Base-by-base conservation (phyloP, 2,888 invertebrate species). In the Diachrysia chrysitis region DNA sequence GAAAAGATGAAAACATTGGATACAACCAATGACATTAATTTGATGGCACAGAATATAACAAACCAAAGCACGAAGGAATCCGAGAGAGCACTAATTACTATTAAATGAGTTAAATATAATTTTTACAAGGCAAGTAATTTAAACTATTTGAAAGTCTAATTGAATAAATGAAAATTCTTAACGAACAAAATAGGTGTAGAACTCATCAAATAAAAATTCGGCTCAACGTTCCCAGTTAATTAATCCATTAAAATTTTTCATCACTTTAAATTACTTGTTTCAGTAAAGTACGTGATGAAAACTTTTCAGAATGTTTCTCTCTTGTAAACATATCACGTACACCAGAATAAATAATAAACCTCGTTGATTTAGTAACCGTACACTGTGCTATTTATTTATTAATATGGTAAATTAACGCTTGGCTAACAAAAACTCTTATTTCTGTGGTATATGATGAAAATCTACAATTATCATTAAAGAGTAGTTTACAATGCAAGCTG, bases 201-300 rank as follows among this genome's bases (percentile, higher is more conserved):
- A 83, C 85, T 86, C 86, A 85, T 89, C 86, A 86, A 89, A 90
- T 91, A 90, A 86, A 89, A 88, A 90, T 87, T 90, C 85, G 81
- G 79, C 84, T 82, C 86, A 73, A 83, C 88, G 87, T 88, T 87
- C 83, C 81, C 86, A 86, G 87, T 90, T 92, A 93, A 90, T 92
- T 90, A 91, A 88, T 86, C 85, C 87, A 90, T 92, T 90, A 91
- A 90, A 85, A 83, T 87, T 84, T 86, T 89, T 88, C 89, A 86
- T 88, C 84, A 84, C 87, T 84, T 85, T 82, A 83, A 87, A 89
- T 89, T 85, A 82, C 79, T 84, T 83, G 76, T 85, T 86, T 81
- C 78, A 84, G 78, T 59, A 78, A 82, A 81, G 82, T 86, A 85
- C 84, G 83, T 83, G 84, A 83, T 82, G 81, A 83, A 85, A 83